Percentiles rank a stretch among this genome's conserved stretches.
Evolutionary conservation across 2,797 vertebrate species (phyloP).

Genomic region (Eidolon dupreanum): DNA sequence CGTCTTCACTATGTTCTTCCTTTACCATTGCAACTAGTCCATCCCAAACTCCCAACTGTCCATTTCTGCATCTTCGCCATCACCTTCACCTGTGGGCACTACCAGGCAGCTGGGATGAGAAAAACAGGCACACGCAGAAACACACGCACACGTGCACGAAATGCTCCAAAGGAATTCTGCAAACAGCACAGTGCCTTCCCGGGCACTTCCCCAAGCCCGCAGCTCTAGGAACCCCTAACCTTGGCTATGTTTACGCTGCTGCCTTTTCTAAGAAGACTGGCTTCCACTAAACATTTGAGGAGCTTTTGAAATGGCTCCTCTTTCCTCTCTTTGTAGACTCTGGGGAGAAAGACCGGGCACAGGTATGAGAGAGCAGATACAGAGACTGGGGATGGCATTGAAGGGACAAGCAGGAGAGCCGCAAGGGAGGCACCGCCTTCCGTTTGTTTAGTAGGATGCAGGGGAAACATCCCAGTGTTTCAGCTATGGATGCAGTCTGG

Average conservation of each 20-base stretch:
- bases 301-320: background rate
- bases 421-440: background rate
- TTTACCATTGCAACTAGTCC: background rate
- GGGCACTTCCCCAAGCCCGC: background rate
- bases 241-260: background rate
- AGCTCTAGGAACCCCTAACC: constrained; percentile 68
- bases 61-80: background rate
- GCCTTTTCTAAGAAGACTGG: background rate
- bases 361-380: background rate
- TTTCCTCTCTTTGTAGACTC: background rate
- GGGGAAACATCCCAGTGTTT: background rate
- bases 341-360: too few species aligned
- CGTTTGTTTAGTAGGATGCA: accelerated
- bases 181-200: background rate
- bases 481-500: background rate
- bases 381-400: accelerated
- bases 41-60: background rate
- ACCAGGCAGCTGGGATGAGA: constrained; percentile 17
- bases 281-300: background rate
- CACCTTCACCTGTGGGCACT: background rate
- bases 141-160: background rate
- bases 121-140: background rate
- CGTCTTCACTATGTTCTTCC: background rate
- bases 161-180: background rate
- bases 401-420: accelerated